Percentiles rank a stretch among this genome's conserved stretches.
Conservation (phyloP, 1,140 invertebrate genomes). For the Drosophila watanabei region DNA sequence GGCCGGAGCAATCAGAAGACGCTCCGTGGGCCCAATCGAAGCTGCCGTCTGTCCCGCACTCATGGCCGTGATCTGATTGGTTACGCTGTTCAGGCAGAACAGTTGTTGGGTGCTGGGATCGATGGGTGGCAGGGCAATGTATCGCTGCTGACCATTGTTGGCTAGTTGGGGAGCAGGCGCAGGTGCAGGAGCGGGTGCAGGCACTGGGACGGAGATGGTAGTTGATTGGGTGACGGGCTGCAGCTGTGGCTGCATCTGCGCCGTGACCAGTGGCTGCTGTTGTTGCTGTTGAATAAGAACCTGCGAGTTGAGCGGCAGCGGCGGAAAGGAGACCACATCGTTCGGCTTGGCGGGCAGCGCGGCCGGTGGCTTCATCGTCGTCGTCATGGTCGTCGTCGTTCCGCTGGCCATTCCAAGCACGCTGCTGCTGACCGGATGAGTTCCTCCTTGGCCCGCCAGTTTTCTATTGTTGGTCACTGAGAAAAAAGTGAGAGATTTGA, state of each 20-base stretch:
- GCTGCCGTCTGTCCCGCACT: constrained; percentile 81
- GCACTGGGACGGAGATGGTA: constrained; percentile 25
- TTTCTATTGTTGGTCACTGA: constrained; percentile 60
- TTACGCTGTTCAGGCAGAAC: constrained; percentile 83
- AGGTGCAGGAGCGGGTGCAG: constrained; percentile 3
- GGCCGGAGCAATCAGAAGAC: constrained; percentile 80
- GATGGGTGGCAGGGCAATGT: constrained; percentile 82
- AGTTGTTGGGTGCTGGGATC: constrained; percentile 81
- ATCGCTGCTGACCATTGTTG: constrained; percentile 64
- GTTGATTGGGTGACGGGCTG: constrained; percentile 26
- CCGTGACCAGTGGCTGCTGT: constrained; percentile 31
- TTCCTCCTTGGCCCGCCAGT: constrained; percentile 11
- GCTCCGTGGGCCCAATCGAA: constrained; percentile 80
- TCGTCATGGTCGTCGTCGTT: constrained; percentile 39
- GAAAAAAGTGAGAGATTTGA: background rate
- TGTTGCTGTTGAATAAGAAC: constrained; percentile 51
- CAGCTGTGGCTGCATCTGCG: constrained; percentile 27
- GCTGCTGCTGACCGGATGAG: constrained; percentile 31
- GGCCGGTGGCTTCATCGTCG: constrained; percentile 66
- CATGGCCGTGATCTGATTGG: constrained; percentile 84
- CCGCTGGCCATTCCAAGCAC: constrained; percentile 36
- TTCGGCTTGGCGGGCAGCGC: constrained; percentile 45
- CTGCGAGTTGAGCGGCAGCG: constrained; percentile 53
- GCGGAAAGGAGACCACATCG: constrained; percentile 52
- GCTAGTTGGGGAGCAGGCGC: constrained; percentile 28